Evolutionary conservation across 2,797 vertebrate genomes (phyloP).

Genomic region (Eupleurogrammus muticus): DNA sequence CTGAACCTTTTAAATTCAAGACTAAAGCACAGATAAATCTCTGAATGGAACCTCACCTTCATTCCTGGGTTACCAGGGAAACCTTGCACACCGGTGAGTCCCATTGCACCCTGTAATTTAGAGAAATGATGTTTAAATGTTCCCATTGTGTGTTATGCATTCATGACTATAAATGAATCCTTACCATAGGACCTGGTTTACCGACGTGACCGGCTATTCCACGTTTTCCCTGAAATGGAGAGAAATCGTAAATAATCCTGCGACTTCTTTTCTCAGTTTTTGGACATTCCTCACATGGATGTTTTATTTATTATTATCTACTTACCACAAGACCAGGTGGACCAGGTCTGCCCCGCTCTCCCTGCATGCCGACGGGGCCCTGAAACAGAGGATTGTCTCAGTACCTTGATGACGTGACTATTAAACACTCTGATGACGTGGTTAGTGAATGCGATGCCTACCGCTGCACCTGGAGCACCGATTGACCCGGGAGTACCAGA

Average conservation of each 20-base stretch:
- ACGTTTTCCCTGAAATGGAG: slow-evolving; percentile 87
- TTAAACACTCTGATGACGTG: not conserved
- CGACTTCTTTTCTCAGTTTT: not conserved
- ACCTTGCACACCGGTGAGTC: slow-evolving; percentile 89
- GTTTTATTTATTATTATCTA: slow-evolving; percentile 7
- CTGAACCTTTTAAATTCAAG: no score
- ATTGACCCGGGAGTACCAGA: slow-evolving; percentile 89
- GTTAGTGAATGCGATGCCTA: slow-evolving; percentile 66
- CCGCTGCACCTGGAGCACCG: slow-evolving; percentile 87
- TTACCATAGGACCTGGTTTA: slow-evolving; percentile 92
- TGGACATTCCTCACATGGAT: not conserved
- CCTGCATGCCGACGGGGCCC: slow-evolving; percentile 92
- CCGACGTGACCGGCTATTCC: slow-evolving; percentile 90
- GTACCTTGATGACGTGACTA: not conserved
- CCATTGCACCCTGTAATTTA: slow-evolving; percentile 89
- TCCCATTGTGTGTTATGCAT: not conserved
- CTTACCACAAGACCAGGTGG: slow-evolving; percentile 89
- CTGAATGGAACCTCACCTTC: slow-evolving; percentile 84
- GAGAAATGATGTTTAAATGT: not conserved
- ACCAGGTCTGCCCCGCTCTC: slow-evolving; percentile 92
- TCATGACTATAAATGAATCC: slow-evolving; percentile 23
- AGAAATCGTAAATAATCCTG: not conserved
- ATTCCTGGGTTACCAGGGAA: slow-evolving; percentile 93
- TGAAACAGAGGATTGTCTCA: slow-evolving; percentile 63
- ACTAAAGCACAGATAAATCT: no score